Percentiles rank a stretch among this genome's conserved stretches.
Conservation (phyloP, 2,113 vertebrate species). For the Odocoileus hemionus region DNA sequence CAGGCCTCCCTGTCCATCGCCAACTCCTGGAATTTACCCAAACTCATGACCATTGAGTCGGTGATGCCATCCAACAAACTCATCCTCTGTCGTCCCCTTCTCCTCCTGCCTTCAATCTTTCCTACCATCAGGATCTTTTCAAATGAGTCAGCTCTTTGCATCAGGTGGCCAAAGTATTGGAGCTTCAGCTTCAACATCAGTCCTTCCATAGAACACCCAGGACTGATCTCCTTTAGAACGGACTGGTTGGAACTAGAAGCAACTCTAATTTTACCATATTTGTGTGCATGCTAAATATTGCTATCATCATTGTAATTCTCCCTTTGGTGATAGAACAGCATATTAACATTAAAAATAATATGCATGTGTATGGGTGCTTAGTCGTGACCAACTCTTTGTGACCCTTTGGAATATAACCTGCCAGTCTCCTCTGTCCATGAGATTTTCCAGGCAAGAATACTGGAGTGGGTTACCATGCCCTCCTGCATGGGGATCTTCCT, state of each 20-base stretch:
- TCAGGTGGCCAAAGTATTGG: neutral
- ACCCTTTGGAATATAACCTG: neutral
- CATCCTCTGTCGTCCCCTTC: neutral
- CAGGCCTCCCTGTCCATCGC: neutral
- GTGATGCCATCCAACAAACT: neutral
- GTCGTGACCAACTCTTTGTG: neutral
- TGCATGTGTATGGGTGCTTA: neutral
- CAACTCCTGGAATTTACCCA: neutral
- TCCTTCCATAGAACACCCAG: neutral
- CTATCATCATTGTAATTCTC: neutral
- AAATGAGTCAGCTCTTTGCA: neutral
- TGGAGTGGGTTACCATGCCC: neutral
- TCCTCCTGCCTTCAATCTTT: neutral
- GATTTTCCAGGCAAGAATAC: neutral
- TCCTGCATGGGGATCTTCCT: neutral
- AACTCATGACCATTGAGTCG: accelerated
- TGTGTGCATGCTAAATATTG: neutral
- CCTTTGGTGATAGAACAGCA: neutral
- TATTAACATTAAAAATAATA: neutral
- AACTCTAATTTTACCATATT: neutral
- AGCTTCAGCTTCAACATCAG: neutral
- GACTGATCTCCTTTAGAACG: neutral
- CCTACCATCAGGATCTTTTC: neutral
- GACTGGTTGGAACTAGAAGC: neutral
- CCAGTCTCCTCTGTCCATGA: neutral